phyloP scores from a whole-genome alignment of 2,797 vertebrate species.

The Molossus alvarezi region DNA sequence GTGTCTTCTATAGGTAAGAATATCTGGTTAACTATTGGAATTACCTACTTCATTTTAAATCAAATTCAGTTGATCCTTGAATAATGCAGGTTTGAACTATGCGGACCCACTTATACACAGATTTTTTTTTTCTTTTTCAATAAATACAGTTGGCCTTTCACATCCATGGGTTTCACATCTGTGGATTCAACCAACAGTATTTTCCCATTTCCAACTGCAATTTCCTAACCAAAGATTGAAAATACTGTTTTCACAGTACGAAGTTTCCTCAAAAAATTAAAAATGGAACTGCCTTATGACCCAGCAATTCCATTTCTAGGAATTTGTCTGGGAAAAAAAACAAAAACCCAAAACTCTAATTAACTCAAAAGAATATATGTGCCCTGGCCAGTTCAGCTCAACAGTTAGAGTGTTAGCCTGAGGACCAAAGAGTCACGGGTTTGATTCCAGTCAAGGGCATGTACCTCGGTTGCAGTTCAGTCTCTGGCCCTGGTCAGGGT shows the following conservation, averaged over 20 bases:
- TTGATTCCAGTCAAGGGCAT: too few species aligned
- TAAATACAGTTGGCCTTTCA: not conserved
- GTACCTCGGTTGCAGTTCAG: too few species aligned
- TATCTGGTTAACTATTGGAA: conserved; percentile 3
- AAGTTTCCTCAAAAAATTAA: too few species aligned
- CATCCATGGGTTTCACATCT: not conserved
- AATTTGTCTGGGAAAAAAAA: too few species aligned
- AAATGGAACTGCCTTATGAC: too few species aligned
- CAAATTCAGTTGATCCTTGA: not conserved
- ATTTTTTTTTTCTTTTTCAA: not conserved
- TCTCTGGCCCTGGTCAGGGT: too few species aligned
- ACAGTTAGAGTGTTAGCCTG: too few species aligned
- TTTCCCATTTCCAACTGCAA: not conserved
- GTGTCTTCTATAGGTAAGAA: not conserved
- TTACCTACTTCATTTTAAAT: conserved; percentile 59
- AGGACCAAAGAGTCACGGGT: too few species aligned
- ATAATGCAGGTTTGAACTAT: not conserved
- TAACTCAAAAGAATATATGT: too few species aligned
- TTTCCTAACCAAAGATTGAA: not conserved
- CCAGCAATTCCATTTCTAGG: too few species aligned
- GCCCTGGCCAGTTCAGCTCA: too few species aligned
- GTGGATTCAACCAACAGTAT: not conserved
- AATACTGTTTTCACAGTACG: not conserved
- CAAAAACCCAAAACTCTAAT: too few species aligned
- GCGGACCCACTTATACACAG: not conserved